Evolutionary conservation across 2,888 invertebrate species (phyloP).

Genomic region (Lasioglossum pauxillum): DNA sequence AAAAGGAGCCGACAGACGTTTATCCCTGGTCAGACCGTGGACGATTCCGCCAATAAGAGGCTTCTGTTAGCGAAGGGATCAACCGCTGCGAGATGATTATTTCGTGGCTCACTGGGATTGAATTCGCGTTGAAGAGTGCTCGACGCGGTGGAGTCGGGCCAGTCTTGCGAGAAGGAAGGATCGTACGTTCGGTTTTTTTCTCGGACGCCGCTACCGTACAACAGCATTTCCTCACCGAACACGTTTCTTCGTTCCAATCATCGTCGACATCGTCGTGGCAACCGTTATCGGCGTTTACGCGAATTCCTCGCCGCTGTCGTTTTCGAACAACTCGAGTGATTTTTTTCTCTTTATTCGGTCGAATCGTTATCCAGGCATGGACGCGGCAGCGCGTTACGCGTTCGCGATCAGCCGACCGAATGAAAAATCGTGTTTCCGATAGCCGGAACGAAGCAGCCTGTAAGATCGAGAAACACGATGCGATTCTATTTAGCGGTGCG

Average conservation of each 20-base stretch:
- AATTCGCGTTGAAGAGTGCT: conserved; percentile 82
- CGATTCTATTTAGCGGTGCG: conserved; percentile 82
- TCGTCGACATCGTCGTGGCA: conserved; percentile 49
- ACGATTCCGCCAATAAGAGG: conserved; percentile 76
- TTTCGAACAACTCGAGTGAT: not conserved
- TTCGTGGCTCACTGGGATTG: conserved; percentile 81
- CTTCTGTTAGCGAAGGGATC: conserved; percentile 80
- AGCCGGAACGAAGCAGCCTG: conserved; percentile 69
- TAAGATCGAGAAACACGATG: conserved; percentile 78
- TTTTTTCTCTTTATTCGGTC: not conserved
- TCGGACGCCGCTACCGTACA: conserved; percentile 66
- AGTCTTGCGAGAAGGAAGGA: conserved; percentile 76
- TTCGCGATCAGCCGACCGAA: not conserved
- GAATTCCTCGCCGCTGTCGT: not conserved
- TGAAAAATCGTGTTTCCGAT: conserved; percentile 61
- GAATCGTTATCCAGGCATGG: not conserved
- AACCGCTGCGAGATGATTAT: conserved; percentile 81
- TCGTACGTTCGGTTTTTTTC: conserved; percentile 77
- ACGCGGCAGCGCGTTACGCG: not conserved
- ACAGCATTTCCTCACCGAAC: conserved; percentile 39
- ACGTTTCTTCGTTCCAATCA: conserved; percentile 35
- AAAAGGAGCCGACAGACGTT: conserved; percentile 63
- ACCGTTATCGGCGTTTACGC: conserved; percentile 12
- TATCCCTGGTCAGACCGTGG: conserved; percentile 65
- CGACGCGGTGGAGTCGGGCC: conserved; percentile 78